Evolutionary conservation across 2,888 invertebrate genomes (phyloP).

Genomic region (Schrankia costaestrigalis): DNA sequence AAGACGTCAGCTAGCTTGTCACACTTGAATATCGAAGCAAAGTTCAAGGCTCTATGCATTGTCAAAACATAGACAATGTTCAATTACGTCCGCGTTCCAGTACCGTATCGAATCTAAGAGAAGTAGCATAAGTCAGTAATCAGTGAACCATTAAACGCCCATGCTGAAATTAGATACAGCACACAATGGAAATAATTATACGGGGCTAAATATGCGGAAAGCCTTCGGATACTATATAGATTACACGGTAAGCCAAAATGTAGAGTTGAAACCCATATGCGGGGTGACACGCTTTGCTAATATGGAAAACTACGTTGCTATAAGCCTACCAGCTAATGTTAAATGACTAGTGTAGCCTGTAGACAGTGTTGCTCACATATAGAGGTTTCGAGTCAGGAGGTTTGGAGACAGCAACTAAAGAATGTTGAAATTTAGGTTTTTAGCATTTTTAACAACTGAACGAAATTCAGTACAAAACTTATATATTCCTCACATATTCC

Average conservation of each 20-base stretch:
- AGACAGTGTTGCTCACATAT: too few relatives aligned
- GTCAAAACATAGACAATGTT: slow-evolving; percentile 48
- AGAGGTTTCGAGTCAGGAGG: too few relatives aligned
- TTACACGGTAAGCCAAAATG: slow-evolving; percentile 40
- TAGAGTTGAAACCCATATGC: slow-evolving; percentile 27
- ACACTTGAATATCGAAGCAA: slow-evolving; percentile 36
- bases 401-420: too few relatives aligned
- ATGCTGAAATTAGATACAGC: slow-evolving; percentile 54
- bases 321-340: too few relatives aligned
- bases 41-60: slow-evolving; percentile 51
- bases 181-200: slow-evolving; percentile 50
- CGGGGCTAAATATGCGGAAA: slow-evolving; percentile 45
- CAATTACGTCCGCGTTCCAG: slow-evolving; percentile 55
- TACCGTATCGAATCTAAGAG: slow-evolving; percentile 48
- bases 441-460: too few relatives aligned
- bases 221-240: slow-evolving; percentile 34
- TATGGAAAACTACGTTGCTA: too few relatives aligned
- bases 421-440: too few relatives aligned
- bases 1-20: too few relatives aligned
- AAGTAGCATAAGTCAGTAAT: slow-evolving; percentile 39
- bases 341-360: too few relatives aligned
- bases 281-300: slow-evolving; percentile 10
- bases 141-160: slow-evolving; percentile 62
- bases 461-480: too few relatives aligned
- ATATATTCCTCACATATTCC: too few relatives aligned